Conservation (phyloP, 1,140 invertebrate genomes). For the Philotrypesis tridentata region DNA sequence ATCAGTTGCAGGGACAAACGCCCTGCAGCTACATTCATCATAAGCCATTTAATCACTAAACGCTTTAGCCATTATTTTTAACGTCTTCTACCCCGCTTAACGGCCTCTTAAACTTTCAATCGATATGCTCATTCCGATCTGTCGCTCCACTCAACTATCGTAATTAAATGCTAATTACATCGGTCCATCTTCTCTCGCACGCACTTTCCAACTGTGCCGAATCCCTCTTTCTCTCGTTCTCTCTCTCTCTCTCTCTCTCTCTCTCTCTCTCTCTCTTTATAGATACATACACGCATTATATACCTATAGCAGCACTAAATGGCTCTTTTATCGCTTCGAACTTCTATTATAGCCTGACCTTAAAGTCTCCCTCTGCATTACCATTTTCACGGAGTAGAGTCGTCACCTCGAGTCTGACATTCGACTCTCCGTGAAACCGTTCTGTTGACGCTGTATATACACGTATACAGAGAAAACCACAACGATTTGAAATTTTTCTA, state of each 20-base stretch:
- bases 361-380: neutral
- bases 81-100: neutral
- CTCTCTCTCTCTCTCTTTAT: neutral
- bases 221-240: neutral
- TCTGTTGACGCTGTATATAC: neutral
- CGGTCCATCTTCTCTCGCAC: neutral
- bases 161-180: conserved; percentile 1
- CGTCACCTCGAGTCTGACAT: neutral
- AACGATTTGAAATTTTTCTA: too few species aligned
- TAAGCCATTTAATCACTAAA: neutral
- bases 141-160: neutral
- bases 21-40: neutral
- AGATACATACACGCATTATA: neutral
- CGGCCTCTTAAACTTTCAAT: neutral
- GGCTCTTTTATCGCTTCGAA: neutral
- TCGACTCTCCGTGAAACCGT: neutral
- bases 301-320: neutral
- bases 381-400: neutral
- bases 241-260: neutral
- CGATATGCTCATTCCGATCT: neutral
- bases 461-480: neutral
- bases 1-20: too few species aligned
- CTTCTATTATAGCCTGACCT: neutral
- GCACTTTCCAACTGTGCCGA: neutral
- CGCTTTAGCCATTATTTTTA: neutral